Evolutionary conservation across 2,797 vertebrate species (phyloP).

Genomic region (Sebastes minor): DNA sequence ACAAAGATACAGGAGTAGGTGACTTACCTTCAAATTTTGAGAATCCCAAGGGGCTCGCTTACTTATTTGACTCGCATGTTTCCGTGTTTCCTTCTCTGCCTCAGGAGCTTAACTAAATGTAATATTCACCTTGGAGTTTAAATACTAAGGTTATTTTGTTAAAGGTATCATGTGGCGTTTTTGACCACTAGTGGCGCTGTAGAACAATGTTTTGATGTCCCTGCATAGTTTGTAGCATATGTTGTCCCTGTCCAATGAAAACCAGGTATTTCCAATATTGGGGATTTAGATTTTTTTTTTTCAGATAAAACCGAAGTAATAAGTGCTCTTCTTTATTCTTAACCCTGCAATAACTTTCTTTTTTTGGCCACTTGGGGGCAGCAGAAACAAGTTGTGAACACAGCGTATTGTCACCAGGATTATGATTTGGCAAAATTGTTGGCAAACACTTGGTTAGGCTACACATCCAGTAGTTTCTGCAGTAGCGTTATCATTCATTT

Average conservation of each 20-base stretch:
- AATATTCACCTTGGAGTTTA: constrained; percentile 23
- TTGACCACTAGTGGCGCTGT: neutral
- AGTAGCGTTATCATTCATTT: neutral
- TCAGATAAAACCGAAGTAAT: neutral
- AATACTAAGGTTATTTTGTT: constrained; percentile 5
- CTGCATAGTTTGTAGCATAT: neutral
- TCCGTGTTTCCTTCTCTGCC: constrained; percentile 18
- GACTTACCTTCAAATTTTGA: constrained; percentile 10
- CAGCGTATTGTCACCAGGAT: neutral
- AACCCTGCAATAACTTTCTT: neutral
- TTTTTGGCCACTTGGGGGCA: neutral
- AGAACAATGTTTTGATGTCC: neutral
- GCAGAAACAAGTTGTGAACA: neutral
- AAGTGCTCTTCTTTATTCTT: neutral
- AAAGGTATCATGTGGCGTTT: neutral
- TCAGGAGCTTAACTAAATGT: constrained; percentile 23
- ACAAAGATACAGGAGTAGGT: neutral
- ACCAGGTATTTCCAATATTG: neutral
- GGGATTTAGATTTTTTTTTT: neutral
- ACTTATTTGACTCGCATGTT: constrained; percentile 7
- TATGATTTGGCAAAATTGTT: neutral
- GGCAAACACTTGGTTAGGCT: neutral
- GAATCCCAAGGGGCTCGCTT: neutral
- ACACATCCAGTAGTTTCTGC: neutral
- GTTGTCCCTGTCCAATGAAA: neutral